Base-by-base conservation (phyloP, 2,888 invertebrate species). In the Apodemia mormo region DNA sequence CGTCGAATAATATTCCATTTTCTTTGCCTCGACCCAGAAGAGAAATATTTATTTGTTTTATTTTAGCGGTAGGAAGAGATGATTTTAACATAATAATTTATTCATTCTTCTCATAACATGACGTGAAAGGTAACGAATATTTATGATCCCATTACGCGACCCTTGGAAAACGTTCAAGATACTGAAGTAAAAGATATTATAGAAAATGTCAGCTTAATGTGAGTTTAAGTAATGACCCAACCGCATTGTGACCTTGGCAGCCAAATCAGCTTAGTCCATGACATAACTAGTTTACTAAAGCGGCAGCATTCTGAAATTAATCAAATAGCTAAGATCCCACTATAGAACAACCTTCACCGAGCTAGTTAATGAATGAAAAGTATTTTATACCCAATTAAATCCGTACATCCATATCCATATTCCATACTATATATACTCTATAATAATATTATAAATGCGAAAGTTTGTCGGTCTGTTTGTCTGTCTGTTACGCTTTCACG, bases 41-140 rank as follows among this genome's bases (percentile, higher is more conserved):
- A 49, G 2, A 2, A 58, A 30, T 58, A 58, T 58, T 58, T 58
- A 22, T 54, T 54, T 54, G 54, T 6, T 52, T 52, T 52, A 52
- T 22, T 22, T 54, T 54, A 54, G 22, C 54, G 22, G n/a, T 7
- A 0, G 7, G 8, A 54, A n/a, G 14, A 22, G 37, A 64, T 37
- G 64, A 8, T 14, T 64, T 64, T 64, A 33, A 64, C 33, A 64
- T 37, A 64, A 37, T 64, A 64, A 64, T 64, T 54, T 37, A 64
- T 64, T 64, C 37, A 33, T 64, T 37, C 14, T 64, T 37, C 30
- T 30, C 10, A 8, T 64, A n/a, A 64, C 64, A 37, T n/a, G 64
- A 64, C 64, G 64, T 64, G 64, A 64, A 64, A 64, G 64, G 64
- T 64, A 64, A 64, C 37, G 37, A 64, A 64, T 64, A 64, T 64